phyloP scores from a whole-genome alignment of 2,113 vertebrate species.

The Hippocampus comes region DNA sequence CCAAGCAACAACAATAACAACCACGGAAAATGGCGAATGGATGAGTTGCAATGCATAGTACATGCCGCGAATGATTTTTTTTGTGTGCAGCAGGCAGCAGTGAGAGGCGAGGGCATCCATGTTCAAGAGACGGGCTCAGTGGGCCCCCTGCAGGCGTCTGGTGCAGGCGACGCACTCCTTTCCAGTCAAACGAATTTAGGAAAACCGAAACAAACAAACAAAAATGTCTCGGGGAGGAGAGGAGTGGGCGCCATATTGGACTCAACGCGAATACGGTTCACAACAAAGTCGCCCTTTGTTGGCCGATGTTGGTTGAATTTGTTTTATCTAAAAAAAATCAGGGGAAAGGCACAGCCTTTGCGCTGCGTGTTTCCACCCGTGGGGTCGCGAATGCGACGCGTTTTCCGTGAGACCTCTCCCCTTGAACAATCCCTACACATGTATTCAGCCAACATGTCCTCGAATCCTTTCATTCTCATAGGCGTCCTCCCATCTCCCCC shows the following conservation, averaged over 20 bases:
- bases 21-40: background rate
- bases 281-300: conserved; percentile 19
- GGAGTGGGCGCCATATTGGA: conserved; percentile 78
- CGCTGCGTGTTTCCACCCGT: conserved; percentile 9
- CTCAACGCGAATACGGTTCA: conserved; percentile 38
- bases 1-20: background rate
- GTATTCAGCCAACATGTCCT: conserved; percentile 34
- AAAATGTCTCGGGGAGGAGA: conserved; percentile 56
- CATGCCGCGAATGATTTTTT: background rate
- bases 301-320: conserved; percentile 24
- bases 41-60: background rate
- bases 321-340: background rate
- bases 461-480: conserved; percentile 30
- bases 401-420: background rate
- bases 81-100: background rate
- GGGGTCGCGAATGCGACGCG: background rate
- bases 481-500: conserved; percentile 51
- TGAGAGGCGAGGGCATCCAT: background rate
- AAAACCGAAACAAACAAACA: conserved; percentile 64
- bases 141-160: conserved; percentile 70
- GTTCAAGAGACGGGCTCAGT: conserved; percentile 34
- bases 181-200: conserved; percentile 64
- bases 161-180: conserved; percentile 36
- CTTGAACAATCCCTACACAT: conserved; percentile 6
- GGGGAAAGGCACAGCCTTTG: conserved; percentile 21